Conservation (phyloP, 2,113 vertebrate species). For the Chaetops frenatus region DNA sequence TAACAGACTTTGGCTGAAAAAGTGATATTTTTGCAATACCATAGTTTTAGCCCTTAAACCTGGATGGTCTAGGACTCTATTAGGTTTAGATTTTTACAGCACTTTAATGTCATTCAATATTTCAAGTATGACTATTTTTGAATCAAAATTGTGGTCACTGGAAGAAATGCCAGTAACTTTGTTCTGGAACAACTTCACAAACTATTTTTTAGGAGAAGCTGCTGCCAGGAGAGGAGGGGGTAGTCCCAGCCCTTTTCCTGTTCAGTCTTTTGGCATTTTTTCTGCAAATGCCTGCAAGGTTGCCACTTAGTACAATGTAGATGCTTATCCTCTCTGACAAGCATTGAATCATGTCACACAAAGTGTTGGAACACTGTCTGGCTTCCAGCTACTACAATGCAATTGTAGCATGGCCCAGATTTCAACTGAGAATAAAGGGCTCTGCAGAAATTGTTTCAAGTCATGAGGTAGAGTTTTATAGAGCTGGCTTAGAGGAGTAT, state of each 20-base stretch:
- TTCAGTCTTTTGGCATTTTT: background rate
- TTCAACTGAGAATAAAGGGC: background rate
- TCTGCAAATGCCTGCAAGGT: background rate
- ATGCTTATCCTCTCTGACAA: background rate
- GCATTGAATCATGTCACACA: background rate
- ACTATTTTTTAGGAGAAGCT: background rate
- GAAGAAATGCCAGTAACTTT: background rate
- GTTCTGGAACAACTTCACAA: background rate
- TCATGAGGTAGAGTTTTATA: background rate
- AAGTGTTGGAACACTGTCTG: background rate
- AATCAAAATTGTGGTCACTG: background rate
- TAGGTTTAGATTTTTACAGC: background rate
- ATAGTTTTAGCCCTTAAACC: background rate
- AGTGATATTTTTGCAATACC: rapidly evolving
- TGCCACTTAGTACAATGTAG: background rate
- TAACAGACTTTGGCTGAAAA: background rate
- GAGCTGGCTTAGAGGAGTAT: background rate
- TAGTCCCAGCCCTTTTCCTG: background rate
- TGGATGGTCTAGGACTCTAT: background rate
- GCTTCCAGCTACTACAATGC: background rate
- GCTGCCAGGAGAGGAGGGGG: background rate
- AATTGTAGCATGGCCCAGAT: background rate
- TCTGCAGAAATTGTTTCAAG: background rate
- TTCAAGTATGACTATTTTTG: background rate
- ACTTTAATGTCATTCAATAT: background rate